These are phyloP conservation scores for Brachyalestes nurse DNA, from an alignment of 2,797 vertebrate genomes.

Conservation along the genomic window DNA sequence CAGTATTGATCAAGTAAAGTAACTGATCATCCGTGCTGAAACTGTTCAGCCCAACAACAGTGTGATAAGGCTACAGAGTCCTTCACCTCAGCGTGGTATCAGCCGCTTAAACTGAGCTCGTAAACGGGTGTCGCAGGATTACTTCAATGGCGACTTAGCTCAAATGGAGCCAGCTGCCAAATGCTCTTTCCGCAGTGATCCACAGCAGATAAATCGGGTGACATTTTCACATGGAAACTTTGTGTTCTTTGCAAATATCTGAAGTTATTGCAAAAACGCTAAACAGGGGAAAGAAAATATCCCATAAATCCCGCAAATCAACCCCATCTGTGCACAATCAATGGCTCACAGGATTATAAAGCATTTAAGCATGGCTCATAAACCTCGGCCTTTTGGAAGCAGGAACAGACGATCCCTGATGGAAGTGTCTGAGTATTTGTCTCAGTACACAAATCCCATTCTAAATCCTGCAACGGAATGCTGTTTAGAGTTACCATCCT, in stretches of 20 bases:
- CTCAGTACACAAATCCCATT: constrained; percentile 25
- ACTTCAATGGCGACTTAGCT: constrained; percentile 1
- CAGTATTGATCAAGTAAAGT: too few species aligned
- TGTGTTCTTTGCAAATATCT: constrained; percentile 17
- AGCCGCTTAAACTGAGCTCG: constrained; percentile 3
- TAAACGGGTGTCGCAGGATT: constrained; percentile 5
- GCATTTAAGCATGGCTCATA: constrained; percentile 51
- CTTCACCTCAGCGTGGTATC: background rate
- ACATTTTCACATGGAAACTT: constrained; percentile 47
- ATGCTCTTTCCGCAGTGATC: constrained; percentile 20
- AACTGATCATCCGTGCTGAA: too few species aligned
- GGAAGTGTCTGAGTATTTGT: constrained; percentile 38
- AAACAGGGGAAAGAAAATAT: constrained; percentile 36
- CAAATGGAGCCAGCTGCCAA: constrained; percentile 28
- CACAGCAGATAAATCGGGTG: constrained; percentile 42
- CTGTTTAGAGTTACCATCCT: background rate
- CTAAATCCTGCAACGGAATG: constrained; percentile 4
- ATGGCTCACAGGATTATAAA: constrained; percentile 45
- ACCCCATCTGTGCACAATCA: constrained; percentile 57
- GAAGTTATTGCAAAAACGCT: constrained; percentile 1
- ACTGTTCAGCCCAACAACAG: too few species aligned
- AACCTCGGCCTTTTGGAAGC: constrained; percentile 39
- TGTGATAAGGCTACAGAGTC: background rate
- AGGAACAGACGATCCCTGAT: constrained; percentile 31
- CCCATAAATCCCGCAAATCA: constrained; percentile 50